phyloP scores from a whole-genome alignment of 2,113 vertebrate species.

The Xenus cinereus region DNA sequence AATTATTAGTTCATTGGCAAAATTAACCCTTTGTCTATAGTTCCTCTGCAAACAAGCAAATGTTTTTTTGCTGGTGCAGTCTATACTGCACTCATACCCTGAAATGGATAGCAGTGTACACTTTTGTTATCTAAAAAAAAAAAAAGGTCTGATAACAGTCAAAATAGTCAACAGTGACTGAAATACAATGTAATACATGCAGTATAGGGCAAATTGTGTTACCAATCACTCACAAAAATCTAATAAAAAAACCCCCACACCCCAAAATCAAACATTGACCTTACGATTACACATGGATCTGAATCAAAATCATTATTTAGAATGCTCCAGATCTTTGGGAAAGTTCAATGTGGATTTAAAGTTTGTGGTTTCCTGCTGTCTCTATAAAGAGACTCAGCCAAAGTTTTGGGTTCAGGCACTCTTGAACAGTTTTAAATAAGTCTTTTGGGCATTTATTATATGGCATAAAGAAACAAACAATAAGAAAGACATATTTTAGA shows the following conservation, averaged over 20 bases:
- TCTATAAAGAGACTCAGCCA: not conserved
- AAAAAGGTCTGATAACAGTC: not conserved
- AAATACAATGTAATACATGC: not conserved
- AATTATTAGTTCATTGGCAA: not conserved
- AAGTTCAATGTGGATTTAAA: slow-evolving; percentile 15
- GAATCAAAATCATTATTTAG: slow-evolving; percentile 9
- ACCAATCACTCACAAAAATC: not conserved
- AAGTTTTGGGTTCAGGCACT: not conserved
- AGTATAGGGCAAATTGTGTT: not conserved
- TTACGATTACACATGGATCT: not conserved
- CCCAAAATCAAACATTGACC: not conserved
- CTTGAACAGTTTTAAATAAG: not conserved
- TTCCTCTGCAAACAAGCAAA: not conserved
- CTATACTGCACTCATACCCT: not conserved
- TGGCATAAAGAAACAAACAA: not conserved
- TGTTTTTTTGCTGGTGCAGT: not conserved
- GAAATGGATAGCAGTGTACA: not conserved
- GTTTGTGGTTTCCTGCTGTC: slow-evolving; percentile 3
- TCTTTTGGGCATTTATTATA: not conserved
- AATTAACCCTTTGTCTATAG: not conserved
- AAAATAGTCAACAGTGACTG: not conserved
- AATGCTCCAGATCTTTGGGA: not conserved
- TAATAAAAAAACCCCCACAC: not conserved
- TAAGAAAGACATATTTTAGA: not conserved
- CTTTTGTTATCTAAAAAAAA: not conserved